Evolutionary conservation across 1,140 invertebrate genomes (phyloP).

Genomic region (Lepeophtheirus salmonis): DNA sequence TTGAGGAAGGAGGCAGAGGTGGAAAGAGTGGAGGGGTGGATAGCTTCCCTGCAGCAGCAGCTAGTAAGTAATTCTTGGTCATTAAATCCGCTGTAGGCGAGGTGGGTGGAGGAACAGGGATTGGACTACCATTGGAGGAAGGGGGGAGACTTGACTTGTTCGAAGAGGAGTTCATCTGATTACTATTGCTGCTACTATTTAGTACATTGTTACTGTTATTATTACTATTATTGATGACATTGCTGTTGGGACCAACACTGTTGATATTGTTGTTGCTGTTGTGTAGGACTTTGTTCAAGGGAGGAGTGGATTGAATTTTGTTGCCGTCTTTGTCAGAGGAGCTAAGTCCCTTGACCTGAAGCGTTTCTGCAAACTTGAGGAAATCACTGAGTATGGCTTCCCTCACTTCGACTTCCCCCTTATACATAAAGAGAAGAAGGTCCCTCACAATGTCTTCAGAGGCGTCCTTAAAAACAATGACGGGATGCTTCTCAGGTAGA

Average conservation of each 20-base stretch:
- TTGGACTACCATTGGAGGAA: neutral
- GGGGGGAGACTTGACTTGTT: neutral
- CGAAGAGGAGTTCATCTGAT: neutral
- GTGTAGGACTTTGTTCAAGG: neutral
- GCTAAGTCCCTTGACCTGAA: conserved; percentile 21
- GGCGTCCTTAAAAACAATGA: conserved; percentile 66
- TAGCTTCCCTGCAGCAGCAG: neutral
- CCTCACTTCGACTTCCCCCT: conserved; percentile 71
- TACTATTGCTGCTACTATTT: no score
- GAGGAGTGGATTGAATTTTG: neutral
- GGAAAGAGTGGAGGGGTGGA: conserved; percentile 1
- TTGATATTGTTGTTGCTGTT: no score
- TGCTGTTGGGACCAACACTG: no score
- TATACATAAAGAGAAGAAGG: conserved; percentile 76
- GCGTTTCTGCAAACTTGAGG: conserved; percentile 65
- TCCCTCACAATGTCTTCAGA: conserved; percentile 67
- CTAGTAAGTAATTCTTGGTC: neutral
- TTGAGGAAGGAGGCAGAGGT: neutral
- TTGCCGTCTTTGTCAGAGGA: conserved; percentile 1
- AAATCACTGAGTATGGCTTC: conserved; percentile 70
- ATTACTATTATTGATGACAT: no score
- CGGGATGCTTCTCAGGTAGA: conserved; percentile 55
- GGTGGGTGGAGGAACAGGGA: neutral
- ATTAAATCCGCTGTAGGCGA: neutral
- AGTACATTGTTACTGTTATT: no score